phyloP scores from a whole-genome alignment of 2,797 vertebrate species.

The Phalloptychus januarius region DNA sequence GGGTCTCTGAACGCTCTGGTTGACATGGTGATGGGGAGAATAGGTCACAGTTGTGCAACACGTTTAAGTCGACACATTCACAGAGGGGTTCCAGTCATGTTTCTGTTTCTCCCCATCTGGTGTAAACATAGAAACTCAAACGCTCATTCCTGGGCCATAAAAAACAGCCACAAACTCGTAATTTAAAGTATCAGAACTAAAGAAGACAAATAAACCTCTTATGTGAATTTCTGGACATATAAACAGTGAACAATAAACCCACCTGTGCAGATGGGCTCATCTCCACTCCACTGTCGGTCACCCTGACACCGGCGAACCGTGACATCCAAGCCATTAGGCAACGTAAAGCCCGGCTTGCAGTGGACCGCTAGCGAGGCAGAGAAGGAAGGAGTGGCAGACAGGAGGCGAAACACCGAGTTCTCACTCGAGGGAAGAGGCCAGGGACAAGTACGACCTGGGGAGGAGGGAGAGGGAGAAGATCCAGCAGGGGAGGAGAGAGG shows the following conservation, averaged over 20 bases:
- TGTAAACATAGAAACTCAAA: constrained; percentile 24
- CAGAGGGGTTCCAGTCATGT: constrained; percentile 55
- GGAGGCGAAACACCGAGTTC: constrained; percentile 67
- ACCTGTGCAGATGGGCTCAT: constrained; percentile 82
- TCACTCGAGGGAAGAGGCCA: constrained; percentile 78
- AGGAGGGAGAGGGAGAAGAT: constrained; percentile 12
- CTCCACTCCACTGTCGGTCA: constrained; percentile 85
- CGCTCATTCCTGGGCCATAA: background rate
- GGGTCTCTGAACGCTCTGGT: constrained; percentile 53
- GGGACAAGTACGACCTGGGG: constrained; percentile 81
- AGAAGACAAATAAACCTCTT: background rate
- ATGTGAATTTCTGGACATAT: background rate
- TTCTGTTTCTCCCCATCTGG: constrained; percentile 10
- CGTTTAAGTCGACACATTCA: constrained; percentile 54
- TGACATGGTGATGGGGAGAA: constrained; percentile 69
- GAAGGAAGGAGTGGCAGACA: constrained; percentile 81
- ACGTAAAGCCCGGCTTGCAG: constrained; percentile 79
- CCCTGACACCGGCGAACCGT: constrained; percentile 85
- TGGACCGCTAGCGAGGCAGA: constrained; percentile 82
- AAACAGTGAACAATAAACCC: constrained; percentile 38
- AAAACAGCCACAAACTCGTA: background rate
- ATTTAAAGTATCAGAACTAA: background rate
- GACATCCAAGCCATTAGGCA: constrained; percentile 73
- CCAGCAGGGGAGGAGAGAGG: constrained; percentile 1
- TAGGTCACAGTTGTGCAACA: constrained; percentile 63